Conservation (phyloP, 2,113 vertebrate species). For the Carlito syrichta region DNA sequence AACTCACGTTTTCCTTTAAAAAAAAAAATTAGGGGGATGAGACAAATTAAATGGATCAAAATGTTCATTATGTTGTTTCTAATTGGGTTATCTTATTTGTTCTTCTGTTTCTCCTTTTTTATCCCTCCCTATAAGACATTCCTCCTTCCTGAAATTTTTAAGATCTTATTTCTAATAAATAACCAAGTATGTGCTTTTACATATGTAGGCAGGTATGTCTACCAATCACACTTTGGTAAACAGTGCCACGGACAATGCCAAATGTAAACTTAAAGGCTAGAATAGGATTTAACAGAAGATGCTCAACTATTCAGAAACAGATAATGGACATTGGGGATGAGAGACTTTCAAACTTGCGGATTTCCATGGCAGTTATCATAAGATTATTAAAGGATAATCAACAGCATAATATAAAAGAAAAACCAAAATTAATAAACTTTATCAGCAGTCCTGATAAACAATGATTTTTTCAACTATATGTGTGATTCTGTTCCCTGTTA, state of each 20-base stretch:
- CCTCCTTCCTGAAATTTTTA: not conserved
- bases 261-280: not conserved
- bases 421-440: not conserved
- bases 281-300: not conserved
- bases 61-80: not conserved
- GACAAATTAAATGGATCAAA: not conserved
- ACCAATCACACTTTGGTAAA: not conserved
- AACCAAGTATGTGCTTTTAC: not conserved
- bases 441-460: not conserved
- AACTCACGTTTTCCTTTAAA: not conserved
- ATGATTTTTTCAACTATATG: conserved; percentile 32
- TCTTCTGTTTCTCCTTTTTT: not conserved
- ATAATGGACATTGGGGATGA: not conserved
- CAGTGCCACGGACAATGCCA: not conserved
- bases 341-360: not conserved
- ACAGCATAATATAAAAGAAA: not conserved
- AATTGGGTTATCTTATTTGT: not conserved
- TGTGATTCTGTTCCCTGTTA: conserved; percentile 13
- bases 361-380: not conserved
- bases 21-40: not conserved
- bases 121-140: not conserved
- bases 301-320: not conserved
- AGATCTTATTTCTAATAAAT: not conserved
- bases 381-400: not conserved
- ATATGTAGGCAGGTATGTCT: not conserved